phyloP scores from a whole-genome alignment of 2,797 vertebrate species.

The Acanthiza pusilla region DNA sequence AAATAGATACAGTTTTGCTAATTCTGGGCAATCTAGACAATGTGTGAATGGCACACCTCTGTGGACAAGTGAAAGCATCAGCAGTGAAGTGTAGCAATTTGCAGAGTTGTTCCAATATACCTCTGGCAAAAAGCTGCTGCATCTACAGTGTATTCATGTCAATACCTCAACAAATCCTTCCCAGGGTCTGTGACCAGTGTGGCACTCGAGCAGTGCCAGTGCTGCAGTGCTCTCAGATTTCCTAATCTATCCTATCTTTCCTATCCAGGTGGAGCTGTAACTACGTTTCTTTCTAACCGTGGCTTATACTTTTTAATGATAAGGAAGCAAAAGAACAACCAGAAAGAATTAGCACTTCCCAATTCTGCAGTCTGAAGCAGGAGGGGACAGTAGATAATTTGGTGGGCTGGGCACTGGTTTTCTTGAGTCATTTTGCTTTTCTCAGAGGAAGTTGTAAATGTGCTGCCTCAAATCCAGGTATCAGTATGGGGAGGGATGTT shows the following conservation, averaged over 20 bases:
- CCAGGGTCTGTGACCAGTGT: neutral
- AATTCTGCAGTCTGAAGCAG: neutral
- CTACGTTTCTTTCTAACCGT: neutral
- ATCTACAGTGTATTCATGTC: neutral
- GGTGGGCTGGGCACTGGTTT: rapidly evolving
- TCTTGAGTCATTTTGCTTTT: neutral
- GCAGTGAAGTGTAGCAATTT: neutral
- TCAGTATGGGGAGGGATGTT: neutral
- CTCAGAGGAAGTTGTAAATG: neutral
- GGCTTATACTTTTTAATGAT: neutral
- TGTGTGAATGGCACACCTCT: neutral
- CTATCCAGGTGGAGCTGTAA: neutral
- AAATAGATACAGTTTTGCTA: neutral
- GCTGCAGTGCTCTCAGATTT: neutral
- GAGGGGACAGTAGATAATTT: neutral
- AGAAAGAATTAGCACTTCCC: neutral
- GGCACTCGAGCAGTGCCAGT: rapidly evolving
- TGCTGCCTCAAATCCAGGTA: neutral
- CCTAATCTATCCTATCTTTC: neutral
- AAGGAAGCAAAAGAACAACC: neutral
- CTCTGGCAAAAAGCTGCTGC: neutral
- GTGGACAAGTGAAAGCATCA: neutral
- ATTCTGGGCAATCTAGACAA: neutral
- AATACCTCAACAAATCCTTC: neutral
- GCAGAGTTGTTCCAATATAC: neutral